These are phyloP conservation scores for Ardeotis arabs DNA, from an alignment of 2,113 vertebrate genomes.

Conservation along the genomic window DNA sequence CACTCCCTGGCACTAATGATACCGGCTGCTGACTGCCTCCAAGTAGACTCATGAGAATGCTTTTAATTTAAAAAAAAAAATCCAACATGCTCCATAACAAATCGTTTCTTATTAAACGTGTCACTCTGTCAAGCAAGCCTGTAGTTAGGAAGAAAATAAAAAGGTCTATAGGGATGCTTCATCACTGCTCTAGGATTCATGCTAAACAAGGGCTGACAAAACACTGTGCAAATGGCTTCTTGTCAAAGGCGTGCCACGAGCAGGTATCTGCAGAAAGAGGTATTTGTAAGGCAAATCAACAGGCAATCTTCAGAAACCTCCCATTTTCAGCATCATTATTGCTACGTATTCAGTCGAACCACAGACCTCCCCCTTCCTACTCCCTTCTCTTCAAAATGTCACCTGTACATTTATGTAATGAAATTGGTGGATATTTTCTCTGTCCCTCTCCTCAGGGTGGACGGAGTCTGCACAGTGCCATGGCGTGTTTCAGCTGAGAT, in stretches of 20 bases:
- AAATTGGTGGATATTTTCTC: neutral
- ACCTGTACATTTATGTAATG: neutral
- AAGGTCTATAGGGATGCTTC: neutral
- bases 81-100: neutral
- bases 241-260: neutral
- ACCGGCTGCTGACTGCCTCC: neutral
- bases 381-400: neutral
- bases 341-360: neutral
- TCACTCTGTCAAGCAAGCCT: neutral
- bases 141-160: neutral
- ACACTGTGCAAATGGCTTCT: neutral
- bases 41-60: neutral
- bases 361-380: neutral
- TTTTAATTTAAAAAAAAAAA: neutral
- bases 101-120: neutral
- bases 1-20: neutral
- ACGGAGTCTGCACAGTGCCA: neutral
- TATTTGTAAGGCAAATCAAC: neutral
- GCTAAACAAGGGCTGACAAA: neutral
- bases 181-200: neutral
- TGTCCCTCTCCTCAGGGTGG: neutral
- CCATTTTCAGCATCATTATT: neutral
- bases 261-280: neutral
- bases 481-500: neutral
- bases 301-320: neutral